These are phyloP conservation scores for Apeira syringaria DNA, from an alignment of 2,888 invertebrate genomes.

Conservation along the genomic window DNA sequence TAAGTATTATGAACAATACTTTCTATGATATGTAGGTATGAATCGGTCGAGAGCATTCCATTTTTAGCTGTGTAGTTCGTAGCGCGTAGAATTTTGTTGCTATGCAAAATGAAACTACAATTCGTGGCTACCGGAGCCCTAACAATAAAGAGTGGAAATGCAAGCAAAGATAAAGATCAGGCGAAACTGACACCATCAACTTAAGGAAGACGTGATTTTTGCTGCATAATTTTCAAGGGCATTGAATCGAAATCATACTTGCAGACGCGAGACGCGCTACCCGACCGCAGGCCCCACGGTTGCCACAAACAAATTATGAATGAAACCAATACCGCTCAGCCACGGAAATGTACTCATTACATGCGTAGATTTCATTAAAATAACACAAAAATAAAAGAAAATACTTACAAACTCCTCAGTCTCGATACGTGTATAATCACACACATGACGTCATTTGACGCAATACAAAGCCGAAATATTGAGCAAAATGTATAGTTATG, in stretches of 20 bases:
- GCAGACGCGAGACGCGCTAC: conserved; percentile 32
- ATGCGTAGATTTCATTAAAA: conserved; percentile 56
- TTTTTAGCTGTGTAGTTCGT: conserved; percentile 63
- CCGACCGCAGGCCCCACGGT: conserved; percentile 33
- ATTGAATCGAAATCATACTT: conserved; percentile 51
- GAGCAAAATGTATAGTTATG: conserved; percentile 74
- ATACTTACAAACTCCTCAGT: conserved; percentile 81
- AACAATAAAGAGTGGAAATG: conserved; percentile 52
- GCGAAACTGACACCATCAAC: conserved; percentile 42
- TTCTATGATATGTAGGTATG: conserved; percentile 48
- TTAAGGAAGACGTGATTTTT: conserved; percentile 68
- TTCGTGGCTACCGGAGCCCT: conserved; percentile 40
- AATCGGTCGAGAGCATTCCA: conserved; percentile 64
- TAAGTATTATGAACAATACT: conserved; percentile 64
- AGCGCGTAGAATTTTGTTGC: conserved; percentile 55
- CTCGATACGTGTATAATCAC: conserved; percentile 82
- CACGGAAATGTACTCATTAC: conserved; percentile 50
- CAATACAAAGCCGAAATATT: conserved; percentile 80
- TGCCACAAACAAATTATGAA: conserved; percentile 65
- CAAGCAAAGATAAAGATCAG: conserved; percentile 49
- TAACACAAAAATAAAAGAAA: conserved; percentile 76
- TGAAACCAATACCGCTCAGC: conserved; percentile 59
- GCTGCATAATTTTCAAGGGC: conserved; percentile 84
- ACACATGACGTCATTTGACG: conserved; percentile 84
- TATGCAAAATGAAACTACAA: conserved; percentile 46